Evolutionary conservation across 2,797 vertebrate genomes (phyloP).

Genomic region (Catostomus latipinnis): DNA sequence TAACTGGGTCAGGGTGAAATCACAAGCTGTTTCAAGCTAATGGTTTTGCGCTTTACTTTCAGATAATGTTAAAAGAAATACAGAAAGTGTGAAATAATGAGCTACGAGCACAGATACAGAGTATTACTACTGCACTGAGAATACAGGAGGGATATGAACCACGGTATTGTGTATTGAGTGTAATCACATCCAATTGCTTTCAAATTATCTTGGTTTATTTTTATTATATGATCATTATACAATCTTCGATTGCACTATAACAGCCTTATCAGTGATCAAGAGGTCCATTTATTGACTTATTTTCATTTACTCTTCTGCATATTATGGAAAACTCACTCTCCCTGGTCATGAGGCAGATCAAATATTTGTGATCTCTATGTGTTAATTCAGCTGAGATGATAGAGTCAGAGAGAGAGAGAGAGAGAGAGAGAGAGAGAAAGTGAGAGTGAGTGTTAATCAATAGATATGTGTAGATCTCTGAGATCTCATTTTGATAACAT

Average conservation of each 20-base stretch:
- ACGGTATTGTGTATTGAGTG: constrained; percentile 36
- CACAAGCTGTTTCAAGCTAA: constrained; percentile 19
- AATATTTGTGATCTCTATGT: not conserved
- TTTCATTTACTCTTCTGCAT: not conserved
- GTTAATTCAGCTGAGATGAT: constrained; percentile 11
- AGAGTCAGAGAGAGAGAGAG: not conserved
- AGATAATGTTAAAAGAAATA: constrained; percentile 7
- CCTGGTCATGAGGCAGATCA: not conserved
- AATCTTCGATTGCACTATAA: not conserved
- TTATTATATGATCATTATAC: constrained; percentile 5
- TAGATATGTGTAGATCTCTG: constrained; percentile 23
- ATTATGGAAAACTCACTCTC: not conserved
- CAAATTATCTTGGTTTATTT: constrained; percentile 18
- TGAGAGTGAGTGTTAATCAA: constrained; percentile 14
- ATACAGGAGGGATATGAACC: constrained; percentile 22
- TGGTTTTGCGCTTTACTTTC: constrained; percentile 15
- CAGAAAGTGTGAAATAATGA: constrained; percentile 15
- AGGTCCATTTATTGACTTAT: not conserved
- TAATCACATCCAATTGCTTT: constrained; percentile 12
- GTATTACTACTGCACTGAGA: constrained; percentile 13
- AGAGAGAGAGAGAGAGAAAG: too few species aligned
- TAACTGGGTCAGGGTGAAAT: not conserved
- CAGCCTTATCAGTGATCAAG: constrained; percentile 3
- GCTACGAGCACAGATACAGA: not conserved
- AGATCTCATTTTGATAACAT: constrained; percentile 24